These are phyloP conservation scores for Dendrocincla fuliginosa DNA, from an alignment of 2,797 vertebrate genomes.

Conservation along the genomic window DNA sequence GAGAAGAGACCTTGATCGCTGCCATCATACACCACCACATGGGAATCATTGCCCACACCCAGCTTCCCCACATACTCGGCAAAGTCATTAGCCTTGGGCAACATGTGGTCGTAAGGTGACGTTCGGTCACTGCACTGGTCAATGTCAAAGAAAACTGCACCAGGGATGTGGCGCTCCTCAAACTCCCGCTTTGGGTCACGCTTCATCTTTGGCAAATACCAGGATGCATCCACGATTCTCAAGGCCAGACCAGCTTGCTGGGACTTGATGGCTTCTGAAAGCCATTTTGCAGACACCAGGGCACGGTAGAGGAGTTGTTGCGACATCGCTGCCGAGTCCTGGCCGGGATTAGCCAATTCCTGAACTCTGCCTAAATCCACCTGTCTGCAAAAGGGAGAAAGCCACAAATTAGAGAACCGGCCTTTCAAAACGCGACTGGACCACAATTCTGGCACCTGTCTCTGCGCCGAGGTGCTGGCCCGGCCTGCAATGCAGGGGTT, in stretches of 20 bases:
- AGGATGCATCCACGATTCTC: conserved; percentile 88
- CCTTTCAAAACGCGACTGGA: neutral
- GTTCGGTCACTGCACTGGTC: conserved; percentile 86
- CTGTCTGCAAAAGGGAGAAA: neutral
- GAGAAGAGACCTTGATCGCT: conserved; percentile 89
- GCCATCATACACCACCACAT: conserved; percentile 92
- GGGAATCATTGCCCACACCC: conserved; percentile 86
- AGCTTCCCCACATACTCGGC: conserved; percentile 82
- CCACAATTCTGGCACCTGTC: fast-evolving
- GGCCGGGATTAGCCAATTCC: neutral
- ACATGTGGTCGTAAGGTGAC: conserved; percentile 87
- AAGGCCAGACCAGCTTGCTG: conserved; percentile 77
- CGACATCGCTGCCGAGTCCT: conserved; percentile 39
- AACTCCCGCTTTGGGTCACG: conserved; percentile 84
- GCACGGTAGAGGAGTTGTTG: conserved; percentile 79
- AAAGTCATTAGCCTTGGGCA: conserved; percentile 82
- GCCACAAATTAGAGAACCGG: neutral
- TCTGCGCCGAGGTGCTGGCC: neutral
- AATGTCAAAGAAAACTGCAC: conserved; percentile 88
- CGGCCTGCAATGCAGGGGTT: neutral
- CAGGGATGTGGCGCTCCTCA: conserved; percentile 85
- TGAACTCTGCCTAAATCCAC: neutral
- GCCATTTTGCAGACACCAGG: conserved; percentile 88
- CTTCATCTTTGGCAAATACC: conserved; percentile 85
- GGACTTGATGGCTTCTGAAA: conserved; percentile 81